Percentiles rank a stretch among this genome's conserved stretches.
phyloP scores from a whole-genome alignment of 2,888 invertebrate genomes.

The Choristoneura rosaceana region DNA sequence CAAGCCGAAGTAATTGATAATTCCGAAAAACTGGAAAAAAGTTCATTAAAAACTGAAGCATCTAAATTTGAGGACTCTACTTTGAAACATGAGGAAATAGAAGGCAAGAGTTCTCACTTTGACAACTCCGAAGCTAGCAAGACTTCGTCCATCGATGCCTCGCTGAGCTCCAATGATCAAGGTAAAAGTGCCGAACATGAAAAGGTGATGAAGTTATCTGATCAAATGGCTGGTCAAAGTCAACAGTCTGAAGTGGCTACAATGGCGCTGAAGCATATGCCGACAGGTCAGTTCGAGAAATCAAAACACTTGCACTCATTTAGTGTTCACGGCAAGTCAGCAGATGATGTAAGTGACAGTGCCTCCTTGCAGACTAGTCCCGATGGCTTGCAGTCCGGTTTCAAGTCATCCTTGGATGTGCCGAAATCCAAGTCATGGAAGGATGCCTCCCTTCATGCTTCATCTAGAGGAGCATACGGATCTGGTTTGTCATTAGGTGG shows the following conservation, averaged over 20 bases:
- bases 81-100: constrained; percentile 2
- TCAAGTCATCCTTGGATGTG: constrained; percentile 51
- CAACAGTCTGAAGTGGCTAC: constrained; percentile 15
- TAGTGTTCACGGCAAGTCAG: constrained; percentile 49
- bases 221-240: constrained; percentile 38
- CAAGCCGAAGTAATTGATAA: constrained; percentile 9
- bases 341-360: constrained; percentile 58
- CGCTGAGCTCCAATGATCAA: constrained; percentile 6
- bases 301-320: constrained; percentile 19
- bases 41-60: neutral
- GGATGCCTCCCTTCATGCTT: constrained; percentile 53
- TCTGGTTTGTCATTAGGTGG: constrained; percentile 48
- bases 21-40: neutral
- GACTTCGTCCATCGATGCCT: neutral
- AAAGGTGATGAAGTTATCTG: constrained; percentile 27
- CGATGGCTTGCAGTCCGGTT: constrained; percentile 58
- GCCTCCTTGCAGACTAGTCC: constrained; percentile 54
- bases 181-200: constrained; percentile 13
- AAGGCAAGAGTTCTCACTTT: neutral
- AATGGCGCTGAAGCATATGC: neutral
- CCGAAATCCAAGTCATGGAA: constrained; percentile 60
- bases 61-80: neutral
- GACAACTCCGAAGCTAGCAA: constrained; percentile 4
- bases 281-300: constrained; percentile 25
- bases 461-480: constrained; percentile 60